Conservation (phyloP, 2,888 invertebrate species). For the Temnothorax rugatulus region DNA sequence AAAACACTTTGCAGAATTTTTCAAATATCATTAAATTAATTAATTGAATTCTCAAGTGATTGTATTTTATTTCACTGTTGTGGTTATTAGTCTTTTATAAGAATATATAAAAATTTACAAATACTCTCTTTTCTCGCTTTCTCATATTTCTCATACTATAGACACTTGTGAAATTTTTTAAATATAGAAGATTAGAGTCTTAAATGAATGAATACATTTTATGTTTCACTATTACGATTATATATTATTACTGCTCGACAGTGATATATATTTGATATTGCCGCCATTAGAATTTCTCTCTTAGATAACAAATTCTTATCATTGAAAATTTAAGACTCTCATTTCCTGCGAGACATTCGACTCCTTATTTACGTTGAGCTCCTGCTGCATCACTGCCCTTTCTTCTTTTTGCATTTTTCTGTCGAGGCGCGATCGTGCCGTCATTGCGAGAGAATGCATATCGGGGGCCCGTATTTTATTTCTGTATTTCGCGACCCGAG, state of each 20-base stretch:
- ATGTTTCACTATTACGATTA: background rate
- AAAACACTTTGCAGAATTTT: background rate
- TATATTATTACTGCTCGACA: background rate
- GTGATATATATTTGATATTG: background rate
- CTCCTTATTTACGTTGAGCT: background rate
- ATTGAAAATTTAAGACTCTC: background rate
- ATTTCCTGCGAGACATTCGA: constrained; percentile 25
- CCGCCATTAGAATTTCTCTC: background rate
- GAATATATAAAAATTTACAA: background rate
- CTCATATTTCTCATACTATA: background rate
- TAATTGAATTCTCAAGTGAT: background rate
- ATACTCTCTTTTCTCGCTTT: background rate
- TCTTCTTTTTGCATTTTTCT: constrained; percentile 39
- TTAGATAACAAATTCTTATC: background rate
- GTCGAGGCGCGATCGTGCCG: constrained; percentile 55
- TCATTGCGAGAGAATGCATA: constrained; percentile 61
- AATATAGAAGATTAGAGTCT: background rate
- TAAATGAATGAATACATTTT: background rate
- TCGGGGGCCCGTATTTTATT: constrained; percentile 70
- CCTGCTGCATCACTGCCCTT: background rate
- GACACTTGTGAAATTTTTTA: background rate
- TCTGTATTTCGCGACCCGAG: constrained; percentile 69
- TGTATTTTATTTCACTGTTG: background rate
- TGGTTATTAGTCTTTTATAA: background rate
- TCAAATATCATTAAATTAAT: background rate